These are phyloP conservation scores for Fissipunctia ypsillon DNA, from an alignment of 2,888 invertebrate species.

Conservation along the genomic window DNA sequence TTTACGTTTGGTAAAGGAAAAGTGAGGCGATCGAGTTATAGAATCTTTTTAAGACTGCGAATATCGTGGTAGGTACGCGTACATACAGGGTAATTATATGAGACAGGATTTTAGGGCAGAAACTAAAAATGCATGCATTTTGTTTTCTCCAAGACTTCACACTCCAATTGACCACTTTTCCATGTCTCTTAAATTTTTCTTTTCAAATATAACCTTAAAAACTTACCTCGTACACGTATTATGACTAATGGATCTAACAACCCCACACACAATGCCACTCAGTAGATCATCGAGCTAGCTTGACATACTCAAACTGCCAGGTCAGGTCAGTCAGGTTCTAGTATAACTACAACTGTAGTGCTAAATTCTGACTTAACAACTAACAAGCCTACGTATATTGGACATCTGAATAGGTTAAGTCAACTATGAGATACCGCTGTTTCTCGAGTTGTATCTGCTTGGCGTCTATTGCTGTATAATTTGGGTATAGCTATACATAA, in stretches of 20 bases:
- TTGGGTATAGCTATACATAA: slow-evolving; percentile 2
- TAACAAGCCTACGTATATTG: slow-evolving; percentile 43
- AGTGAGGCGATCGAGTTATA: neutral
- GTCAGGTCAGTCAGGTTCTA: slow-evolving; percentile 14
- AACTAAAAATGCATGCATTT: neutral
- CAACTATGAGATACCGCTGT: slow-evolving; percentile 45
- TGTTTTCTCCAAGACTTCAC: neutral
- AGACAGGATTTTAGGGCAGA: neutral
- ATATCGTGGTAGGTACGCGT: neutral
- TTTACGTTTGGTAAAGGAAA: slow-evolving; percentile 11
- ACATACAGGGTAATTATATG: neutral
- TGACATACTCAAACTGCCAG: slow-evolving; percentile 31
- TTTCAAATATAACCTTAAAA: neutral
- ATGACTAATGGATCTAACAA: slow-evolving; percentile 11
- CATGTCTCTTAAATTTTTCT: neutral
- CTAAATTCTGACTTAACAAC: slow-evolving; percentile 21
- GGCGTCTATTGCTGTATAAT: neutral
- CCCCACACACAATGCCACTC: neutral
- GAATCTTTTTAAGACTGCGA: neutral
- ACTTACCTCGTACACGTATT: too few species aligned
- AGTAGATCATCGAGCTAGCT: slow-evolving; percentile 16
- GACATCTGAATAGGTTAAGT: slow-evolving; percentile 50
- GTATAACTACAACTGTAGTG: slow-evolving; percentile 30
- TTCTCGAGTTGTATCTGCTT: slow-evolving; percentile 19
- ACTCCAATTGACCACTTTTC: neutral